phyloP scores from a whole-genome alignment of 1,140 invertebrate species.

The Megalonaias nervosa region DNA sequence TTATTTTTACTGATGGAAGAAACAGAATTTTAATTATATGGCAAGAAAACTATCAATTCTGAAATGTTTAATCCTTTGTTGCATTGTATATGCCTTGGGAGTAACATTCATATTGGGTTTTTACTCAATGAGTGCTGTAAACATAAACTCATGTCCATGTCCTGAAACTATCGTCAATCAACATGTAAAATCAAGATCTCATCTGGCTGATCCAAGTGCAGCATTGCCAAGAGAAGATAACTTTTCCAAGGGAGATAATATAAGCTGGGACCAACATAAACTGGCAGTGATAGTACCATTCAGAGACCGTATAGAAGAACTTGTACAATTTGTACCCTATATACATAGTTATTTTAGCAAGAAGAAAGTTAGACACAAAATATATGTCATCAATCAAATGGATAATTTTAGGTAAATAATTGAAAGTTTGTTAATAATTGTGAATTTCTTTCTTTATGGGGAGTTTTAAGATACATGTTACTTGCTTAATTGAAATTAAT shows the following conservation, averaged over 20 bases:
- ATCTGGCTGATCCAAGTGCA: too few species aligned
- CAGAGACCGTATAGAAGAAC: constrained; percentile 95
- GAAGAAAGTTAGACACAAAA: constrained; percentile 88
- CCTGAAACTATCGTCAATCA: too few species aligned
- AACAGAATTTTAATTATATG: too few species aligned
- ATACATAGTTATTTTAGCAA: constrained; percentile 87
- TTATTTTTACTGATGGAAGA: too few species aligned
- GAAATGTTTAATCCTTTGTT: too few species aligned
- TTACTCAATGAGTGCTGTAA: too few species aligned
- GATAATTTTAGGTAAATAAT: constrained; percentile 70
- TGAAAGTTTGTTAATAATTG: not conserved
- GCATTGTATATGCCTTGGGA: too few species aligned
- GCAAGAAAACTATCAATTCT: too few species aligned
- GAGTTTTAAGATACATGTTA: not conserved
- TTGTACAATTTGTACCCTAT: constrained; percentile 92
- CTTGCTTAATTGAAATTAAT: not conserved
- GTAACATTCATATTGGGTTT: too few species aligned
- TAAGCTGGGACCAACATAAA: constrained; percentile 48
- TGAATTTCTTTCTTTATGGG: not conserved
- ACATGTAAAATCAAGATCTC: too few species aligned
- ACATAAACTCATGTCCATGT: too few species aligned
- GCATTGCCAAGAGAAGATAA: too few species aligned
- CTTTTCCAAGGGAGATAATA: constrained; percentile 5
- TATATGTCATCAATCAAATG: constrained; percentile 94
- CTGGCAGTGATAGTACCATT: constrained; percentile 93